These are phyloP conservation scores for Cancer borealis DNA, from an alignment of 2,888 invertebrate genomes.

Conservation along the genomic window DNA sequence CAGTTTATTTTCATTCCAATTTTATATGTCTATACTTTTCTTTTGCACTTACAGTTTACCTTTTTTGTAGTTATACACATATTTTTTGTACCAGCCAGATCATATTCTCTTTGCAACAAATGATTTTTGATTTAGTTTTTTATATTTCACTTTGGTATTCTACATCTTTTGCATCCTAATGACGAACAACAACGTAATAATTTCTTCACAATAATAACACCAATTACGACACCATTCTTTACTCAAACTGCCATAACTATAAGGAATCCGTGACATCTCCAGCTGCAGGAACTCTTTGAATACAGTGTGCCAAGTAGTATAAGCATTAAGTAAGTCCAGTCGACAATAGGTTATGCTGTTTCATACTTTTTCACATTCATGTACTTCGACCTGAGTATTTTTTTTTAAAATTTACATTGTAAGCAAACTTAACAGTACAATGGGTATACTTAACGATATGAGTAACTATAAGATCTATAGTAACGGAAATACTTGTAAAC, in stretches of 20 bases:
- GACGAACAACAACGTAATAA: background rate
- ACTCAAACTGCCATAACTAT: background rate
- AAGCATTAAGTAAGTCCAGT: background rate
- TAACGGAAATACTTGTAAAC: no score
- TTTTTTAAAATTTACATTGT: background rate
- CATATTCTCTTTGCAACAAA: background rate
- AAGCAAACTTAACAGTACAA: no score
- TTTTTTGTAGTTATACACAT: background rate
- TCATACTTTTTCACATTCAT: background rate
- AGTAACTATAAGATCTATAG: no score
- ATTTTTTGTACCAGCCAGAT: background rate
- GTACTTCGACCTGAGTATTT: background rate
- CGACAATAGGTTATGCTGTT: background rate
- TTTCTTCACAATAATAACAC: background rate
- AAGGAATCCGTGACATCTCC: background rate
- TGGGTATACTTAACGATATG: no score
- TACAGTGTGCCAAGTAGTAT: background rate
- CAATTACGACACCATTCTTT: background rate
- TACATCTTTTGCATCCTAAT: no score
- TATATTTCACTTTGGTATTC: background rate
- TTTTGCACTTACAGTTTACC: no score
- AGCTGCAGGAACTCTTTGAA: background rate
- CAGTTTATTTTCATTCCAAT: background rate
- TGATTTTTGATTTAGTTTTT: background rate
- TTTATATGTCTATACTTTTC: background rate